A percentile compares a stretch with the other conserved stretches of the same genome.
These are phyloP conservation scores for Hemibagrus wyckioides DNA, from an alignment of 2,113 vertebrate genomes.

Conservation along the genomic window DNA sequence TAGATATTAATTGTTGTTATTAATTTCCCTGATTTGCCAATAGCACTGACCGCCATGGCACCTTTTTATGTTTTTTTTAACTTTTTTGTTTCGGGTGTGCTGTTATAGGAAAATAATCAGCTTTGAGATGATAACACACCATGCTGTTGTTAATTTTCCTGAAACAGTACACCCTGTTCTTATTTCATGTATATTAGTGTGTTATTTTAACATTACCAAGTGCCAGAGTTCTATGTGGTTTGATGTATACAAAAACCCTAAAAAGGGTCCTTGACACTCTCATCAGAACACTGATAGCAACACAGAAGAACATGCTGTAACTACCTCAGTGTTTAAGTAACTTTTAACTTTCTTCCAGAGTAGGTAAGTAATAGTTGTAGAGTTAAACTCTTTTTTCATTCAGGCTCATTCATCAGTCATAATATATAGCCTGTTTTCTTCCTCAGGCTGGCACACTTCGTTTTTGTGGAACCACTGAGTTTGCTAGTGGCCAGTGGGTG, in stretches of 20 bases:
- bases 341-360: not conserved
- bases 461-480: slow-evolving; percentile 90
- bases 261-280: not conserved
- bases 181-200: not conserved
- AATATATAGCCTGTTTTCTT: slow-evolving; percentile 4
- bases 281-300: not conserved
- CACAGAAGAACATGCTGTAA: not conserved
- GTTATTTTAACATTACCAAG: not conserved
- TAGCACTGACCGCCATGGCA: not conserved
- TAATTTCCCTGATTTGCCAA: not conserved
- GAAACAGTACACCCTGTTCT: not conserved
- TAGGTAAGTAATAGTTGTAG: not conserved
- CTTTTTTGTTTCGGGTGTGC: not conserved
- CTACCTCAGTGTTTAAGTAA: not conserved
- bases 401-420: not conserved
- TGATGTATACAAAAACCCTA: not conserved
- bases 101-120: not conserved
- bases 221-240: not conserved
- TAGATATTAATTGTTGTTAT: not conserved
- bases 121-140: not conserved
- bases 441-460: slow-evolving; percentile 82
- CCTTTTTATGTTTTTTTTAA: too few relatives aligned
- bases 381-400: not conserved
- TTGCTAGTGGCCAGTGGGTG: slow-evolving; percentile 92
- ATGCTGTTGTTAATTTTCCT: not conserved